Evolutionary conservation across 2,113 vertebrate genomes (phyloP).

Genomic region (Sylvicapra grimmia): DNA sequence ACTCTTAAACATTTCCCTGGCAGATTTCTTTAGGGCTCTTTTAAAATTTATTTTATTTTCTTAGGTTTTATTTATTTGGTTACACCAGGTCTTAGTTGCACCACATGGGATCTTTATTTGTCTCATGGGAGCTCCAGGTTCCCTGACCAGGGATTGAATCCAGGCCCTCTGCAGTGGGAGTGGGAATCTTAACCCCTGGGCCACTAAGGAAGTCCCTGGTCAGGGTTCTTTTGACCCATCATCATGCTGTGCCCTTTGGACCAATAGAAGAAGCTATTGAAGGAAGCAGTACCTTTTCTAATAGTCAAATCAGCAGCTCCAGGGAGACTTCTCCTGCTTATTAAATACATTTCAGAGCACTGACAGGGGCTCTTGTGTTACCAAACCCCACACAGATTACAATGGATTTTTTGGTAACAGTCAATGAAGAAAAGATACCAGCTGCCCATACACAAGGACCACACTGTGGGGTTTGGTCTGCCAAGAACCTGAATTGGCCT

Average conservation of each 20-base stretch:
- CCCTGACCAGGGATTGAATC: neutral
- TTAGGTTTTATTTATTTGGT: neutral
- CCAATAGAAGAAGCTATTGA: neutral
- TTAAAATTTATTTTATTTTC: neutral
- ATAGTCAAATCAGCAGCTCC: neutral
- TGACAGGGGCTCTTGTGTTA: neutral
- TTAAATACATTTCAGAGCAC: neutral
- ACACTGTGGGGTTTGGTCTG: neutral
- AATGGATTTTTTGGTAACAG: neutral
- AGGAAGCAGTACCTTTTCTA: neutral
- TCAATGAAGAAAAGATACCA: neutral
- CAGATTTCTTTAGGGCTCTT: neutral
- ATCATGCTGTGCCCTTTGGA: neutral
- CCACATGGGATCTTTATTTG: neutral
- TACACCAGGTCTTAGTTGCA: neutral
- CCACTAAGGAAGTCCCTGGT: neutral
- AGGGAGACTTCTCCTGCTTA: neutral
- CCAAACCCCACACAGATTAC: neutral
- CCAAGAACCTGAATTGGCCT: neutral
- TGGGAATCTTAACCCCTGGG: neutral
- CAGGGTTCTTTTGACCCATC: neutral
- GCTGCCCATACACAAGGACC: neutral
- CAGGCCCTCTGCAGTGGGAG: neutral
- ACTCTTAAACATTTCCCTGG: neutral
- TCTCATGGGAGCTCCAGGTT: neutral